Conservation (phyloP, 2,113 vertebrate species). For the Urocynchramus pylzowi region DNA sequence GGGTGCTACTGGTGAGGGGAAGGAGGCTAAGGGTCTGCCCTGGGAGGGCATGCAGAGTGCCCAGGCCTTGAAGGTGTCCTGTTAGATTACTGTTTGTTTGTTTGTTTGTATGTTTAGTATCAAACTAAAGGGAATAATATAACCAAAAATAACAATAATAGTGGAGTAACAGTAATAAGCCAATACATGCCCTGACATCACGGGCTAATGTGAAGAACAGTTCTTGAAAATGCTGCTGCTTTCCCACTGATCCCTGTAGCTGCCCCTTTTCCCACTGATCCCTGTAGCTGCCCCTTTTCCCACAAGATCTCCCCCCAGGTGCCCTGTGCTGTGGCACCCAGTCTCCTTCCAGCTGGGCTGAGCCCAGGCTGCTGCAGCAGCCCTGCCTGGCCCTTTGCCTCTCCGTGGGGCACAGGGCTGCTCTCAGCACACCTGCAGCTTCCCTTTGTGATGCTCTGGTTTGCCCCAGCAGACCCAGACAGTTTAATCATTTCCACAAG, state of each 20-base stretch:
- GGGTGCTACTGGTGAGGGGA: background rate
- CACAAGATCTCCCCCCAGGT: no score
- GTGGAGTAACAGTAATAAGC: background rate
- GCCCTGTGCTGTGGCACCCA: no score
- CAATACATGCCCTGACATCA: background rate
- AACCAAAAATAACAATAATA: background rate
- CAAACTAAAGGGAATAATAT: background rate
- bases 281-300: background rate
- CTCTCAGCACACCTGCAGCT: background rate
- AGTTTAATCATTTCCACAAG: background rate
- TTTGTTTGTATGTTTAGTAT: background rate
- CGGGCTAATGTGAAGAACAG: background rate
- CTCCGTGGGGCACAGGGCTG: rapidly evolving
- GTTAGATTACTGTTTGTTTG: background rate
- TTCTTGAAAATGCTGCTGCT: background rate
- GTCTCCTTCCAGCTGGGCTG: background rate
- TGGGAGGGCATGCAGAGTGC: background rate
- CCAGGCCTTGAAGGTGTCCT: background rate
- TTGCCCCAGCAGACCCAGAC: rapidly evolving
- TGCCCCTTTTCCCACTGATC: background rate
- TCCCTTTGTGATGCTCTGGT: rapidly evolving
- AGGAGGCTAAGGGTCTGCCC: background rate
- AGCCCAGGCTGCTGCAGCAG: background rate
- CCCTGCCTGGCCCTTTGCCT: background rate
- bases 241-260: background rate